Base-by-base conservation (phyloP, 2,113 vertebrate genomes). In the Polypterus senegalus region DNA sequence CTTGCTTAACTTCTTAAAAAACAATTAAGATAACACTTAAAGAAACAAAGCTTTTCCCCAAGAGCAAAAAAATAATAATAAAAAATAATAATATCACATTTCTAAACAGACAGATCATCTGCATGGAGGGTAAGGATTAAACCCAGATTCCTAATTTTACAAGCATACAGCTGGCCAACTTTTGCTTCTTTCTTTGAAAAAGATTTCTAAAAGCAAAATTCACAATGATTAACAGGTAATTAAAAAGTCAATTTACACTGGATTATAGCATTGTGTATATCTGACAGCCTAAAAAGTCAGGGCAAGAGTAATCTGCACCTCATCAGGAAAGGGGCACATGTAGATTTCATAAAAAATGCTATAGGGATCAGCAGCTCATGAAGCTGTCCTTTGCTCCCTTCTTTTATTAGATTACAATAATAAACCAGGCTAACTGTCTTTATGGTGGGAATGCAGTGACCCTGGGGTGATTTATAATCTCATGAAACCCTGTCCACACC, bases 381-480 rank as follows among this genome's bases (percentile, higher is more conserved):
- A 54, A 74, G 80, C 79, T 85, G 83, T 87, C 85, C 81, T 83
- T 85, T 85, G 83, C 88, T 88, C 86, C 79, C 87, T 82, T 84
- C 88, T 84, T 89, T 92, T 91, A 89, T 87, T 89, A 90, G 83
- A 90, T 88, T 89, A 92, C 90, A 89, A 87, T 66, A 76, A 74
- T 74, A 81, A 85, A 78, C 87, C 66, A 67, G 79, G 72, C 74
- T 79, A 79, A 78, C 74, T 85, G 74, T 79, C 83, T 86, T 86
- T 87, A 85, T 78, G 83, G 83, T 92, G 89, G 90, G 92, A 94
- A 95, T 84, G 80, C 73, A 77, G 81, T 80, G 89, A 93, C 92
- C 95, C 76, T 63, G 62, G 84, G 88, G 89, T 87, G 88, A 91
- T 86, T 90, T 89, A 91, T 92, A 96, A 96, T 96, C 93, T 92